Evolutionary conservation across 2,113 vertebrate genomes (phyloP).

Genomic region (Anolis carolinensis): DNA sequence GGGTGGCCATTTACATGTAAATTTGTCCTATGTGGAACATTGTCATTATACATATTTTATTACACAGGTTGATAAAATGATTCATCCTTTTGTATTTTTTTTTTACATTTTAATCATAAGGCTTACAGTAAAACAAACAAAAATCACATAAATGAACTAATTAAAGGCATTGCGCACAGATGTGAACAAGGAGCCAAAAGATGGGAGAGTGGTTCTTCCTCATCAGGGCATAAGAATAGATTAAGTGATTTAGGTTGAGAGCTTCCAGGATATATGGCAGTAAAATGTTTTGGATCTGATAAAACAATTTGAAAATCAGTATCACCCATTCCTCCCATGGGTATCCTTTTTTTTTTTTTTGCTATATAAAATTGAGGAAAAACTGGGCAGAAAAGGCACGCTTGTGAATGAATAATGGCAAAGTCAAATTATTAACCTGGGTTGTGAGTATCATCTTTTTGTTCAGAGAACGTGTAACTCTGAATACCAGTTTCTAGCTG

Average conservation of each 20-base stretch:
- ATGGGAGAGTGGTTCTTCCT: not conserved
- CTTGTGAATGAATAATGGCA: not conserved
- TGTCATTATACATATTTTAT: slow-evolving; percentile 34
- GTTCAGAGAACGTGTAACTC: not conserved
- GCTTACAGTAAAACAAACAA: slow-evolving; percentile 37
- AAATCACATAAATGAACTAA: slow-evolving; percentile 21
- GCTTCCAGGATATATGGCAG: not conserved
- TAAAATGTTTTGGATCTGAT: not conserved
- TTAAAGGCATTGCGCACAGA: not conserved
- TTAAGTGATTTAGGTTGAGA: not conserved
- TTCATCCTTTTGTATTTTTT: slow-evolving; percentile 36
- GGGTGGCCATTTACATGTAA: slow-evolving; percentile 43
- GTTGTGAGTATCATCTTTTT: rapidly evolving
- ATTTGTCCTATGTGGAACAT: slow-evolving; percentile 15
- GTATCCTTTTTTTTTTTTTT: not conserved
- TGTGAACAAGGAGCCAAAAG: not conserved
- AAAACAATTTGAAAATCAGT: not conserved
- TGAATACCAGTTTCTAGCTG: not conserved
- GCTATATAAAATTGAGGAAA: not conserved
- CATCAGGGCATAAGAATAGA: not conserved
- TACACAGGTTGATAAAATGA: slow-evolving; percentile 26
- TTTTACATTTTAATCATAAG: not conserved
- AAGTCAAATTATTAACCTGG: not conserved
- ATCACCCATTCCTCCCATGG: not conserved
- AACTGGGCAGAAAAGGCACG: not conserved